Percentiles rank a stretch among this genome's conserved stretches.
These are phyloP conservation scores for Sebastes iracundus DNA, from an alignment of 2,797 vertebrate species.

Conservation along the genomic window DNA sequence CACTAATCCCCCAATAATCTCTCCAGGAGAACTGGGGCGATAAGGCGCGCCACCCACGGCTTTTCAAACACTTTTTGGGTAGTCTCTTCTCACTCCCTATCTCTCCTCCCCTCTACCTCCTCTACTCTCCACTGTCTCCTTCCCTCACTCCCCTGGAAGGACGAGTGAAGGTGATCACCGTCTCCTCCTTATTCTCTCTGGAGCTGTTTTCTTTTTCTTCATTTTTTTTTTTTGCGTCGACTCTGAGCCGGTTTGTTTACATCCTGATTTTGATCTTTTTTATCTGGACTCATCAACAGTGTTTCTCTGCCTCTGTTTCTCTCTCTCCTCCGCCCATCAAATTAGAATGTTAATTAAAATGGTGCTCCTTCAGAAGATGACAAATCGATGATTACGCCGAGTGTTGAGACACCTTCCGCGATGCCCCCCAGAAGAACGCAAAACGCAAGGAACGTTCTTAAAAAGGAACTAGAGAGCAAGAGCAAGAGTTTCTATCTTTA, in stretches of 20 bases:
- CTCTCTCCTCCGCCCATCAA: conserved; percentile 74
- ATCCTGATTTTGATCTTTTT: conserved; percentile 69
- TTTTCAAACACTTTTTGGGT: conserved; percentile 81
- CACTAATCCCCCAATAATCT: conserved; percentile 88
- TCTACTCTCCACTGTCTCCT: conserved; percentile 32
- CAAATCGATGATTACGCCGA: conserved; percentile 70
- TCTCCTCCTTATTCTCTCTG: conserved; percentile 38
- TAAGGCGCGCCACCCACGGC: conserved; percentile 85
- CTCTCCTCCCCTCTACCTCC: conserved; percentile 56
- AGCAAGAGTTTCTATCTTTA: not conserved
- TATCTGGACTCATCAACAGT: conserved; percentile 76
- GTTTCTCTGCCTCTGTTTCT: conserved; percentile 63
- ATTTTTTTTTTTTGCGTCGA: not conserved
- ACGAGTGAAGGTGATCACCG: conserved; percentile 78
- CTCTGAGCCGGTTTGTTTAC: conserved; percentile 74
- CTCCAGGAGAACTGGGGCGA: conserved; percentile 85
- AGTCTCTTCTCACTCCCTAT: conserved; percentile 68
- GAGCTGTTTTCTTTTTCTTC: conserved; percentile 13
- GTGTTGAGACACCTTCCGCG: conserved; percentile 58
- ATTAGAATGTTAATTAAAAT: conserved; percentile 82
- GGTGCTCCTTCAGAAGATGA: conserved; percentile 73
- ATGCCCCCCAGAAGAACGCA: conserved; percentile 59
- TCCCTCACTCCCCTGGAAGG: conserved; percentile 63
- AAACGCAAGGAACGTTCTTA: not conserved
- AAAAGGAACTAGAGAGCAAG: not conserved